Evolutionary conservation across 2,888 invertebrate species (phyloP).

Genomic region (Drosophila kanekoi): DNA sequence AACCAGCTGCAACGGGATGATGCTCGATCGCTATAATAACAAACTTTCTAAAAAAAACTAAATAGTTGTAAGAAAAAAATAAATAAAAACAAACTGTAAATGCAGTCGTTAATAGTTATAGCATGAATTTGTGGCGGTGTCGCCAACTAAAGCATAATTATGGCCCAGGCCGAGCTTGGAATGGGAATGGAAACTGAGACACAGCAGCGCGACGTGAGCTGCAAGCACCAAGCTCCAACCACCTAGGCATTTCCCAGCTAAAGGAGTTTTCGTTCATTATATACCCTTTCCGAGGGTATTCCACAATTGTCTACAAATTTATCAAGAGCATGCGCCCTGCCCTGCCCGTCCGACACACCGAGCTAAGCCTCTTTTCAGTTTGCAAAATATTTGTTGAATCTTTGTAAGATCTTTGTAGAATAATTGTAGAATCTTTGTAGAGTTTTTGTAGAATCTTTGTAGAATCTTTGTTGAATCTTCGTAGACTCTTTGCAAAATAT

Average conservation of each 20-base stretch:
- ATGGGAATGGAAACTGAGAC: conserved; percentile 59
- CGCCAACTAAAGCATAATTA: conserved; percentile 81
- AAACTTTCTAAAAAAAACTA: conserved; percentile 63
- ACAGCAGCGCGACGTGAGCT: conserved; percentile 11
- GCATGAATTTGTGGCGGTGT: conserved; percentile 53
- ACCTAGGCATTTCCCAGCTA: conserved; percentile 4
- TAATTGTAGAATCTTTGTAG: no score
- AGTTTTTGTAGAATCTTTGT: no score
- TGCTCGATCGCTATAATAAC: conserved; percentile 14
- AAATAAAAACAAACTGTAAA: conserved; percentile 67
- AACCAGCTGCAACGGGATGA: conserved; percentile 24
- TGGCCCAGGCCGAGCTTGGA: conserved; percentile 59
- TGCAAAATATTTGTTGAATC: no score
- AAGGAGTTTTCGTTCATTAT: conserved; percentile 41
- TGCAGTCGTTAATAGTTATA: conserved; percentile 69
- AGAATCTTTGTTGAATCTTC: no score
- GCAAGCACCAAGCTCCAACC: not conserved
- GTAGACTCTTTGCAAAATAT: no score
- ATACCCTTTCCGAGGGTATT: conserved; percentile 5
- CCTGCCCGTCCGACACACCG: no score
- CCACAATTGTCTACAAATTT: not conserved
- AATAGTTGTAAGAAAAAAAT: conserved; percentile 20
- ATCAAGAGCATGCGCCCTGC: not conserved
- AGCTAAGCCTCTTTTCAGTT: no score
- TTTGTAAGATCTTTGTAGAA: no score